Evolutionary conservation across 2,797 vertebrate species (phyloP), one percentile per base, ranked within the genome.

Genomic region (Halcyon badia): DNA sequence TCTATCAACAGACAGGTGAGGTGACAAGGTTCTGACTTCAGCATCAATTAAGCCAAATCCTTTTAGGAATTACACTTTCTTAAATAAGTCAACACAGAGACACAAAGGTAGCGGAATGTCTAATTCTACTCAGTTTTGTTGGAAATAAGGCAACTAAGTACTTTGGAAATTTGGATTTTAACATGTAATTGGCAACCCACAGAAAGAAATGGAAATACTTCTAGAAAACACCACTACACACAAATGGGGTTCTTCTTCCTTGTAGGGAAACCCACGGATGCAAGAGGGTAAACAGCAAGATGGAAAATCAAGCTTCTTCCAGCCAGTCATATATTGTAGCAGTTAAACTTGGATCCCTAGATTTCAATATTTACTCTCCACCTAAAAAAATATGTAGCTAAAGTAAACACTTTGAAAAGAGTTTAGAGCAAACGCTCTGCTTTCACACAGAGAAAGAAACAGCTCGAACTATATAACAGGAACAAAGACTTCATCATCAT

Each of bases 401-500:
- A 88, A 86, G 42, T 41, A 88, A 86, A 69, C 42, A 56, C 42
- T 88, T 86, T 82, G n/a, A 91, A 93, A 82, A 2, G 2, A 72
- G 3, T 76, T 88, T 83, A 81, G 58, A 83, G 41, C 39, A 92
- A 88, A 58, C 3, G 5, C 8, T 22, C 18, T 7, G 2, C 21
- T 86, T 88, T 81, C 65, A 81, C 37, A 49, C 41, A 65, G 49
- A 77, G 78, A 91, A 8, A 6, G 22, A 94, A 89, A 84, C 14
- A 81, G 33, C 61, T 89, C 68, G 75, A 87, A 37, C 57, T 7
- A 33, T 9, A 10, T 26, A 89, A 83, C 5, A 49, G 8, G 46
- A 95, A 84, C 69, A 91, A 94, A 95, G 25, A 48, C 18, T 87
- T 89, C 61, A 91, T 83, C 30, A 58, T 58, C 65, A 44, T 82